Evolutionary conservation across 2,113 vertebrate species (phyloP).

Genomic region (Sinocyclocheilus anshuiensis): DNA sequence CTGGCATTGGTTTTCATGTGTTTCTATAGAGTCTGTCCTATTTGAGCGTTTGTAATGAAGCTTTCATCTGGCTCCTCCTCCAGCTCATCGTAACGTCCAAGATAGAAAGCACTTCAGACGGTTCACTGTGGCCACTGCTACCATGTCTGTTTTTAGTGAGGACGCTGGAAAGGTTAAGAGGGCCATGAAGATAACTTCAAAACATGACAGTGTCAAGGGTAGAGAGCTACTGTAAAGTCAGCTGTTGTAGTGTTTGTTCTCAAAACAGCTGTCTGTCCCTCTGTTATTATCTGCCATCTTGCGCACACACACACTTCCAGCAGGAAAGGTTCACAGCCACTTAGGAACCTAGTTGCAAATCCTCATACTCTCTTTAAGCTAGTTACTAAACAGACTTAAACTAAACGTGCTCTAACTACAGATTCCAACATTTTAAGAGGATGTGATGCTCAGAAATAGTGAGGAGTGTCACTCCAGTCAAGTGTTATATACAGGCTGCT

Average conservation of each 20-base stretch:
- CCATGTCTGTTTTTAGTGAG: conserved; percentile 19
- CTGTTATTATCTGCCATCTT: not conserved
- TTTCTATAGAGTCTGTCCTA: not conserved
- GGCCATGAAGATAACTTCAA: conserved; percentile 5
- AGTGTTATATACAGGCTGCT: not conserved
- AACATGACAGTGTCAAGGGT: not conserved
- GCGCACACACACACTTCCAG: too few relatives aligned
- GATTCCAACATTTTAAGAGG: not conserved
- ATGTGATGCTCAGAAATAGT: not conserved
- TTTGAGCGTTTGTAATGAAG: too few relatives aligned
- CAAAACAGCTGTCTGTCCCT: conserved; percentile 20
- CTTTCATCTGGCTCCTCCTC: not conserved
- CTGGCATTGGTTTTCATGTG: not conserved
- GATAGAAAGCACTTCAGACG: not conserved
- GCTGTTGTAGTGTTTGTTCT: conserved; percentile 26
- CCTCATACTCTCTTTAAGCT: not conserved
- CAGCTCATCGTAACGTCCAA: not conserved
- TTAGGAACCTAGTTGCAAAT: not conserved
- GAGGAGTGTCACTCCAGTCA: not conserved
- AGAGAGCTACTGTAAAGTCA: not conserved
- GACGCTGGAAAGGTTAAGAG: not conserved
- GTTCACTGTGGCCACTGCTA: not conserved
- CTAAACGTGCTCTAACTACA: not conserved
- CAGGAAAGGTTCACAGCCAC: not conserved
- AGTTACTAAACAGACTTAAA: not conserved